phyloP scores from a whole-genome alignment of 2,797 vertebrate species.

The Rachycentron canadum region DNA sequence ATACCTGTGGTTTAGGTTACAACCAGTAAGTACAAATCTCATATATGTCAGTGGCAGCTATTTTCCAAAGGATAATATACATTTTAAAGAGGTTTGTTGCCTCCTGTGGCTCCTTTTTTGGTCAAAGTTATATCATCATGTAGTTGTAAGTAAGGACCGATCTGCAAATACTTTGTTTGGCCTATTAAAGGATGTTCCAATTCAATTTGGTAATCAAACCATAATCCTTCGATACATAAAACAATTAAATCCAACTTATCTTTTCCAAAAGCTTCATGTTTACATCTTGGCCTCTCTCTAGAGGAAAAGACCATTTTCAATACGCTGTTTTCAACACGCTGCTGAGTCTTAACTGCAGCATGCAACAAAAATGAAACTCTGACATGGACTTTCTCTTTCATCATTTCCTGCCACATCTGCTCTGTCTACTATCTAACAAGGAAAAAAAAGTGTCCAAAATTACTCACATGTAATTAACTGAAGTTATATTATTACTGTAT shows the following conservation, averaged over 20 bases:
- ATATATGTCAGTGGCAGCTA: neutral
- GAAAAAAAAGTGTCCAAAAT: neutral
- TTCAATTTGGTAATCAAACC: conserved; percentile 3
- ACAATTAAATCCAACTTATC: neutral
- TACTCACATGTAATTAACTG: neutral
- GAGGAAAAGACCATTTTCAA: neutral
- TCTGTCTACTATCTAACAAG: neutral
- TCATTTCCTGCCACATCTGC: neutral
- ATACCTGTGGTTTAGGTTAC: conserved; percentile 22
- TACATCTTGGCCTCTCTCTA: neutral
- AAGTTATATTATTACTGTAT: neutral
- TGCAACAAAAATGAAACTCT: neutral
- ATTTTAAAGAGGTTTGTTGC: conserved; percentile 6
- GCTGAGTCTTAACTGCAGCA: neutral
- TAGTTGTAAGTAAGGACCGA: neutral
- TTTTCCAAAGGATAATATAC: conserved; percentile 2
- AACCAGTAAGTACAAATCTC: neutral
- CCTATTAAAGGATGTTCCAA: neutral
- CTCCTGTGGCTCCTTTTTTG: neutral
- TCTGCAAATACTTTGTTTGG: neutral
- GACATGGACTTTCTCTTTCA: neutral
- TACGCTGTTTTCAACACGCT: neutral
- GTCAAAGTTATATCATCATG: neutral
- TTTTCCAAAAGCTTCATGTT: neutral
- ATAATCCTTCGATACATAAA: neutral